These are phyloP conservation scores for Hymenochirus boettgeri DNA, from an alignment of 2,113 vertebrate genomes.

Conservation along the genomic window DNA sequence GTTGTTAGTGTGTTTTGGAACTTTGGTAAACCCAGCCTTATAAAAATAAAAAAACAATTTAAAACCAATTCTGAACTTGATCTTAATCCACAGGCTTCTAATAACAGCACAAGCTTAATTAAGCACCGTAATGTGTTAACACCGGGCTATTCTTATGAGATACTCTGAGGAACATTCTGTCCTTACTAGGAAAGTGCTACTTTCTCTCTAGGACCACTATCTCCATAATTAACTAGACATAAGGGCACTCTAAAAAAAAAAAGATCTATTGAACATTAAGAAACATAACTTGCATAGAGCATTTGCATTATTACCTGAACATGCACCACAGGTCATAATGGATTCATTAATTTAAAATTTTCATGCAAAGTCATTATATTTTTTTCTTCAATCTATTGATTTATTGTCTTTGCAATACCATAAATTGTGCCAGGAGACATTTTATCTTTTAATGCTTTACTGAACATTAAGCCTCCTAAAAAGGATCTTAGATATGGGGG, in stretches of 20 bases:
- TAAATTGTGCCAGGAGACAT: background rate
- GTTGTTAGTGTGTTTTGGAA: too few relatives aligned
- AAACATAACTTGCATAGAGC: constrained; percentile 19
- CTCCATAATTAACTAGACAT: constrained; percentile 19
- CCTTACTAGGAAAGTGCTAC: background rate
- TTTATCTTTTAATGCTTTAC: constrained; percentile 1
- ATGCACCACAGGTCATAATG: constrained; percentile 1
- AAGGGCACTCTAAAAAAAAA: constrained; percentile 19
- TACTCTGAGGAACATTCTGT: constrained; percentile 17
- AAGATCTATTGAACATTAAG: constrained; percentile 3
- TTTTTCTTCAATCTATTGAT: constrained; percentile 31
- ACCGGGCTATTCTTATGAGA: constrained; percentile 23
- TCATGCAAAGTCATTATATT: constrained; percentile 20
- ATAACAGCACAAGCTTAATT: constrained; percentile 22
- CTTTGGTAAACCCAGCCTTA: too few relatives aligned
- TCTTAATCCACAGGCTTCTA: background rate
- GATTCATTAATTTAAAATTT: constrained; percentile 28
- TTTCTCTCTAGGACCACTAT: constrained; percentile 8
- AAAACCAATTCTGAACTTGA: too few relatives aligned
- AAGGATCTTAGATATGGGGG: too few relatives aligned
- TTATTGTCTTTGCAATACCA: constrained; percentile 13
- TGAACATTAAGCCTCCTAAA: too few relatives aligned
- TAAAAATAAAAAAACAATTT: too few relatives aligned
- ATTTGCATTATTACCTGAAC: constrained; percentile 35
- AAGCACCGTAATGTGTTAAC: background rate